Percentiles rank a stretch among this genome's conserved stretches.
Conservation (phyloP, 2,888 invertebrate species). For the Melinopterus prodromus region DNA sequence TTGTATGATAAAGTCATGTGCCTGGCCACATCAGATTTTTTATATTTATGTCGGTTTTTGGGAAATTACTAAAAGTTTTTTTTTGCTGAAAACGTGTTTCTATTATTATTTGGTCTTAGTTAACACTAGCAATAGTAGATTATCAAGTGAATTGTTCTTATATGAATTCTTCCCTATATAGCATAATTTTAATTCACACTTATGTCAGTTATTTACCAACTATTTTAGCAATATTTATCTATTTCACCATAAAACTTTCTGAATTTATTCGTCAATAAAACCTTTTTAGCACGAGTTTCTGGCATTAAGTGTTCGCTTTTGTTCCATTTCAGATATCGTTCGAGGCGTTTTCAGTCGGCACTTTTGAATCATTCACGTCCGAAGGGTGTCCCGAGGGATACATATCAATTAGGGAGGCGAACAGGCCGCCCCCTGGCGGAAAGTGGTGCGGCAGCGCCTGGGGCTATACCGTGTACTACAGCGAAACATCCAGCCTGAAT, state of each 20-base stretch:
- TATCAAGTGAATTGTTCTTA: too few relatives aligned
- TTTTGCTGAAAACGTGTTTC: too few relatives aligned
- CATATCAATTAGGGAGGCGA: conserved; percentile 79
- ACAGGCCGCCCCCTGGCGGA: conserved; percentile 75
- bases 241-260: not conserved
- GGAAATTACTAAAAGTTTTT: too few relatives aligned
- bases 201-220: too few relatives aligned
- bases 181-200: too few relatives aligned
- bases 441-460: conserved; percentile 87
- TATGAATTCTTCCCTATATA: too few relatives aligned
- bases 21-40: too few relatives aligned
- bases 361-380: conserved; percentile 79
- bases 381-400: conserved; percentile 85
- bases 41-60: too few relatives aligned
- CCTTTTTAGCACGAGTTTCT: not conserved
- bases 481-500: conserved; percentile 81
- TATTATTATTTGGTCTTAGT: too few relatives aligned
- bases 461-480: conserved; percentile 87
- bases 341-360: conserved; percentile 84
- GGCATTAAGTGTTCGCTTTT: not conserved
- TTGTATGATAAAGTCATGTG: too few relatives aligned
- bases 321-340: conserved; percentile 76
- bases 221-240: too few relatives aligned
- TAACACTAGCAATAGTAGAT: too few relatives aligned
- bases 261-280: not conserved